Conservation (phyloP, 2,113 vertebrate species). For the Dasyurus viverrinus region DNA sequence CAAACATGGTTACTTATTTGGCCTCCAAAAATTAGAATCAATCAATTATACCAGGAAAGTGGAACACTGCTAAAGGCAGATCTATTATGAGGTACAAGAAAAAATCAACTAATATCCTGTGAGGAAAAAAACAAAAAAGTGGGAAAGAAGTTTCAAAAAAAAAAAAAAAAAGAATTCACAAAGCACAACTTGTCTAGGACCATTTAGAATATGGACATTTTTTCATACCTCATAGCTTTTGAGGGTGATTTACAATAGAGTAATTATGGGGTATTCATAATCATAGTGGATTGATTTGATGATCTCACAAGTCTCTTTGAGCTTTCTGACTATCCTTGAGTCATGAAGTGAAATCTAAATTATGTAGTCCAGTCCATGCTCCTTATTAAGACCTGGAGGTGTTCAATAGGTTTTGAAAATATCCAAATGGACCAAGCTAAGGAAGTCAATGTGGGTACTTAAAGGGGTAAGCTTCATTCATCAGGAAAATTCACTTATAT, state of each 20-base stretch:
- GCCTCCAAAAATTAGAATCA: not conserved
- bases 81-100: not conserved
- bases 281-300: not conserved
- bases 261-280: not conserved
- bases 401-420: not conserved
- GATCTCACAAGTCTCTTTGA: not conserved
- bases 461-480: not conserved
- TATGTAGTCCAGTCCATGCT: not conserved
- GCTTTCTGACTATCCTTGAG: not conserved
- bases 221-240: not conserved
- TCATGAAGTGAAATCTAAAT: not conserved
- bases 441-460: not conserved
- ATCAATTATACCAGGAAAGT: not conserved
- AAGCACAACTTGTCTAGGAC: not conserved
- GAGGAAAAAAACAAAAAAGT: not conserved
- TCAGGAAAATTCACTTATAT: not conserved
- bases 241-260: not conserved
- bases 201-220: not conserved
- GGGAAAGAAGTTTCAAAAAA: not conserved
- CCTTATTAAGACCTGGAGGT: slow-evolving; percentile 5
- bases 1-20: not conserved
- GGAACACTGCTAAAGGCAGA: not conserved
- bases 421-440: not conserved
- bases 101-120: too few species aligned
- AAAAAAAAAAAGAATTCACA: not conserved